Base-by-base conservation (phyloP, 2,797 vertebrate genomes). In the Xyrichtys novacula region DNA sequence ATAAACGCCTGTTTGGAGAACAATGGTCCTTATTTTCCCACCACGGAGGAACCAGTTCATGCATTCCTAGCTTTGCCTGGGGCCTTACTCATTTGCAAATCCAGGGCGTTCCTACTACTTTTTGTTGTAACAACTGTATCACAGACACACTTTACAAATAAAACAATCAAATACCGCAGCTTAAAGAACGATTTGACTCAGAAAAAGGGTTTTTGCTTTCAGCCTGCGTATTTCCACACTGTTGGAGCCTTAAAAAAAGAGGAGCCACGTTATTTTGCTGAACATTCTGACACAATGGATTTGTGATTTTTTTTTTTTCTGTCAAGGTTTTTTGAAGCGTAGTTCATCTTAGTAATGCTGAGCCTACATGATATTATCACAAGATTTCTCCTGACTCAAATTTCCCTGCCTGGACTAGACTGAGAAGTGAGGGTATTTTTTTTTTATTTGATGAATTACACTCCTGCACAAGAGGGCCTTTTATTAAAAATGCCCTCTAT, bases 11-110 rank as follows among this genome's bases (percentile, higher is more conserved):
- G 74, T 71, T 63, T 31, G 20, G 63, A 88, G 85, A 92, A 91
- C 90, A 91, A 91, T 87, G 81, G 66, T 11, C 40, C 76, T 87
- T 83, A 63, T 87, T 90, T 73, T 72, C 72, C 52, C 52, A 65
- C 66, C 65, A 75, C 63, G 71, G 83, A 82, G 66, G 79, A 87
- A 83, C 77, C 71, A 57, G 76, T 85, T 85, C 36, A 52, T 53
- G 78, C 32, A 54, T 68, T 80, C 73, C 68, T 76, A 50, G 60
- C 47, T 78, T 70, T 57, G 60, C 80, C 68, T 62, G 42, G 32
- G 78, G 68, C 43, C 50, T 52, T 34, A 15, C 60, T 78, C 67
- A 66, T 79, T 78, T 80, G 79, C 77, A 80, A 70, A 81, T 61
- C 57, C 71, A 56, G 54, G 63, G 60, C 6, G 31, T 81, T 81